A percentile compares a stretch with the other conserved stretches of the same genome.
Conservation (phyloP, 1,140 invertebrate genomes). For the Galendromus occidentalis region DNA sequence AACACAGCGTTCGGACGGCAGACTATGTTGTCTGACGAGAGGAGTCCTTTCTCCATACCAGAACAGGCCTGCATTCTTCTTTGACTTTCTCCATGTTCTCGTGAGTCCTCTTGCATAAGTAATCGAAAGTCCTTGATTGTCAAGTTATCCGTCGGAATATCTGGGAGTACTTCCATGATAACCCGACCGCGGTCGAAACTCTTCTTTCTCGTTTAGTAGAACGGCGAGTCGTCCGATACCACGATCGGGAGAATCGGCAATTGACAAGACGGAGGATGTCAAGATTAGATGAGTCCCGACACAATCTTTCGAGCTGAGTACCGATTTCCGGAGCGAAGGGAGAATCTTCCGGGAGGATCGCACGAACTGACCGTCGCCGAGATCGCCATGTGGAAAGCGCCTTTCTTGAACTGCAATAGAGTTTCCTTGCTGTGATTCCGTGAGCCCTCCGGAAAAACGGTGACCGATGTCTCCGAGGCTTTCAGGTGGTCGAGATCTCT, state of each 20-base stretch:
- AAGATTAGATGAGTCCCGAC: too few species aligned
- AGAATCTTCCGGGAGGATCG: too few species aligned
- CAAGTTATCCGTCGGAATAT: conserved; percentile 51
- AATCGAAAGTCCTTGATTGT: conserved; percentile 44
- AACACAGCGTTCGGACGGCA: too few species aligned
- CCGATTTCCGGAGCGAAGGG: too few species aligned
- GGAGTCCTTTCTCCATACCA: too few species aligned
- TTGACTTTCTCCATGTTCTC: conserved; percentile 22
- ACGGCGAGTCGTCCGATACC: conserved; percentile 61
- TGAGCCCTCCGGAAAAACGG: conserved; percentile 35
- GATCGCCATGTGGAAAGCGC: conserved; percentile 78
- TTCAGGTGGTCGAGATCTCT: background rate
- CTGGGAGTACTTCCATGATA: conserved; percentile 51
- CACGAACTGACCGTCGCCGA: conserved; percentile 38
- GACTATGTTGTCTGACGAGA: too few species aligned
- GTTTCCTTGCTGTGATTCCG: conserved; percentile 25
- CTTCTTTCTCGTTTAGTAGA: conserved; percentile 53
- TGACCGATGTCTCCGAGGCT: conserved; percentile 21
- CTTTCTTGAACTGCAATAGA: conserved; percentile 52
- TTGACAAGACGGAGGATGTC: conserved; percentile 1
- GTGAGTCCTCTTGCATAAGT: conserved; percentile 36
- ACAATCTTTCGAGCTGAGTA: too few species aligned
- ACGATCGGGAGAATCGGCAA: conserved; percentile 72
- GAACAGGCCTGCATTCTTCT: background rate
- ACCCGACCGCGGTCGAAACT: conserved; percentile 54